Evolutionary conservation across 2,888 invertebrate genomes (phyloP).

Genomic region (Nymphalis c-album): DNA sequence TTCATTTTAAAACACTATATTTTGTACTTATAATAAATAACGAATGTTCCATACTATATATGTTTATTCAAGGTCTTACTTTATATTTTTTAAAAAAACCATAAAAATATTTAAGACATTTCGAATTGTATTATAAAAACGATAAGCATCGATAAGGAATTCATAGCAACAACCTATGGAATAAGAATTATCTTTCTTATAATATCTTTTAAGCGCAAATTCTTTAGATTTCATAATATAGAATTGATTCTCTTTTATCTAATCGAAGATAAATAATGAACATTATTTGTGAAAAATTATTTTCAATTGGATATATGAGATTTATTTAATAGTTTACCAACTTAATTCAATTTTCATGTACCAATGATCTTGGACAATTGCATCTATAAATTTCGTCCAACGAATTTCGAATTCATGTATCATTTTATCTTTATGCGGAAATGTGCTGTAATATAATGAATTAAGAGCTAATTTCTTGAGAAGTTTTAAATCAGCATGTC

Average conservation of each 20-base stretch:
- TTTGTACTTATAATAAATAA: no score
- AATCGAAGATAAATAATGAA: not conserved
- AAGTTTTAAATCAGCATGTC: constrained; percentile 84
- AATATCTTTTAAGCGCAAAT: not conserved
- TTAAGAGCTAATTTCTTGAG: constrained; percentile 88
- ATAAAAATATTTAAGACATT: no score
- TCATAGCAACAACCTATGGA: not conserved
- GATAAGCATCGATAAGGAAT: not conserved
- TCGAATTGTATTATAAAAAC: not conserved
- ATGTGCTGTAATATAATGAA: constrained; percentile 85
- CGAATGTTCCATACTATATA: no score
- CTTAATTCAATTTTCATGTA: constrained; percentile 29
- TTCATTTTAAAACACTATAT: no score
- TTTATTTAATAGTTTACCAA: not conserved
- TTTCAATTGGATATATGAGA: constrained; percentile 3
- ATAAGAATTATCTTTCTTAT: not conserved
- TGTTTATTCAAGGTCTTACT: no score
- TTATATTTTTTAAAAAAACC: no score
- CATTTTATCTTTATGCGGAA: constrained; percentile 67
- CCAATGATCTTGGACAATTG: constrained; percentile 50
- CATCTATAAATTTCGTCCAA: constrained; percentile 67
- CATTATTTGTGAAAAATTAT: not conserved
- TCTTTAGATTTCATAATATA: not conserved
- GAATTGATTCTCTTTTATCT: not conserved
- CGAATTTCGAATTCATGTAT: constrained; percentile 66